Evolutionary conservation across 2,113 vertebrate species (phyloP), one percentile per base, ranked within the genome.

Genomic region (Pimephales promelas): DNA sequence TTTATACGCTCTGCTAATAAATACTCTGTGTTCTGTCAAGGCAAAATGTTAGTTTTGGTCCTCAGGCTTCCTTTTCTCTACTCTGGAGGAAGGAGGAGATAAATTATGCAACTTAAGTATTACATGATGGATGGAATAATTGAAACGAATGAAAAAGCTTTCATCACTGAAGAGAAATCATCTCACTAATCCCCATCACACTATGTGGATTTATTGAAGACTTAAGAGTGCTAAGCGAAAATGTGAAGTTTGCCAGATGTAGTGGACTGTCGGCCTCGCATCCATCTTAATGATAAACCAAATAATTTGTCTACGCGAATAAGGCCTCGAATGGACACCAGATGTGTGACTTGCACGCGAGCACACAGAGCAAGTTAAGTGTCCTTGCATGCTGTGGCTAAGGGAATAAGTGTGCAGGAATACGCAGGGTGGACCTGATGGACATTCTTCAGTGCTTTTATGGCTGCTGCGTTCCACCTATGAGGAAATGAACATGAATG

Each of bases 391-490:
- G 59, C 28, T 79, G 62, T 64, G 62, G 16, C 62, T 68, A 24
- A 59, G 61, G 47, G 73, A 64, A 40, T 34, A 20, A 68, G 40
- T 75, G 18, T 64, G 62, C 34, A 59, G 64, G 64, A 54, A 56
- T 61, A 52, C 20, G 56, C 31, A 70, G 87, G 86, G 86, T 70
- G 85, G 86, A 85, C 57, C 52, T 83, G 72, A 52, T 78, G 34
- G 68, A 74, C 40, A 79, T 80, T 82, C 70, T n/a, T 31, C 61
- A 73, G 83, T 79, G 87, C 78, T 83, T 88, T 88, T 87, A 85
- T 78, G 43, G 56, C 84, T 64, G 43, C 45, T 78, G 82, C 43
- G 49, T 79, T 56, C 86, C 78, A 77, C 83, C 73, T 78, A 68
- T 84, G 61, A 86, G 74, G 79, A 81, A 79, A 83, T 82, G 34